These are phyloP conservation scores for Psittacus erithacus DNA, from an alignment of 2,113 vertebrate species.

Conservation along the genomic window DNA sequence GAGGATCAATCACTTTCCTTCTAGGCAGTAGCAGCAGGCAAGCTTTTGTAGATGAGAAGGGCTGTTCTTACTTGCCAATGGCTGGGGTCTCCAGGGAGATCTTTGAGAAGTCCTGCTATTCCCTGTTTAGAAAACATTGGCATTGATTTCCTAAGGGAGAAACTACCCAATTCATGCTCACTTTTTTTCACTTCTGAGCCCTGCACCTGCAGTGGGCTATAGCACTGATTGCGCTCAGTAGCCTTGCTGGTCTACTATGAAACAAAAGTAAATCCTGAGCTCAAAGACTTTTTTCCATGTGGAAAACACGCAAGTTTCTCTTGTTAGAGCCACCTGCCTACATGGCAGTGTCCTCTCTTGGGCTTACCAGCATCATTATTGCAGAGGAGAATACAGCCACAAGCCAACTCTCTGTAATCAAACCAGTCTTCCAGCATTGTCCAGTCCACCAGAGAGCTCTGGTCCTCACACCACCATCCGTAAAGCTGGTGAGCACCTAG, in stretches of 20 bases:
- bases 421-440: not conserved
- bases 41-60: not conserved
- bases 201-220: constrained; percentile 20
- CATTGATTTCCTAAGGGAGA: not conserved
- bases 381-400: not conserved
- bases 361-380: not conserved
- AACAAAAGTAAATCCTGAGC: not conserved
- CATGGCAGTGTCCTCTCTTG: not conserved
- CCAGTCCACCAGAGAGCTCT: not conserved
- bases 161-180: not conserved
- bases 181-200: not conserved
- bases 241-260: not conserved
- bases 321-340: constrained; percentile 30
- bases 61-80: not conserved
- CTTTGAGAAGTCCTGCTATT: not conserved
- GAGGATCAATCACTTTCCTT: not conserved
- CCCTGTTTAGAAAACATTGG: not conserved
- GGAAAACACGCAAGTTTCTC: constrained; percentile 12
- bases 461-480: not conserved
- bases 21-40: not conserved
- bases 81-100: not conserved
- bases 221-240: not conserved
- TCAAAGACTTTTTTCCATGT: constrained; percentile 2
- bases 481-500: not conserved
- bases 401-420: not conserved